These are phyloP conservation scores for Melipona beecheii DNA, from an alignment of 2,888 invertebrate genomes.

Conservation along the genomic window DNA sequence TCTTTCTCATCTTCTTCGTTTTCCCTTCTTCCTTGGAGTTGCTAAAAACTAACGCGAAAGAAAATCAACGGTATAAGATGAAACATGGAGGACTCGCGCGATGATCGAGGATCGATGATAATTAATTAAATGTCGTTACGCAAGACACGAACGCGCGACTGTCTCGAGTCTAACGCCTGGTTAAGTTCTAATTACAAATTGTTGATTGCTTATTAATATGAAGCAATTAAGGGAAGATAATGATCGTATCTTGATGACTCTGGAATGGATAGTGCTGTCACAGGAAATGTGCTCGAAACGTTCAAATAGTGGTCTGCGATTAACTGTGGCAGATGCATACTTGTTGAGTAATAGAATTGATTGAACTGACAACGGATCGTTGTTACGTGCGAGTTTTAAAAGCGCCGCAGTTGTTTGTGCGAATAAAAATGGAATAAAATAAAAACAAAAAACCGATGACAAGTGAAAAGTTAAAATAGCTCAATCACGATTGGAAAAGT, in stretches of 20 bases:
- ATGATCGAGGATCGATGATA: slow-evolving; percentile 19
- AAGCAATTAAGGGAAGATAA: neutral
- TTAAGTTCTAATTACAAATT: neutral
- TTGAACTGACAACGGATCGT: neutral
- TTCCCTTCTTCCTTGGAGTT: neutral
- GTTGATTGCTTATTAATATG: neutral
- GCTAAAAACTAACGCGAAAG: neutral
- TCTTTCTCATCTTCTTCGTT: neutral
- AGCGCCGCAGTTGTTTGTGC: neutral
- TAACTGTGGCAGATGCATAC: neutral
- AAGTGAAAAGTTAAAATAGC: neutral
- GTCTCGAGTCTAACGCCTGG: neutral
- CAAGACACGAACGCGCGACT: neutral
- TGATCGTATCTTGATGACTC: neutral
- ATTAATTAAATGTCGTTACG: slow-evolving; percentile 13
- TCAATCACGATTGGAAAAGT: neutral
- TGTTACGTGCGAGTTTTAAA: neutral
- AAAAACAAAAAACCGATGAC: neutral
- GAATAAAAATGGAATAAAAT: neutral
- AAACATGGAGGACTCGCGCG: neutral
- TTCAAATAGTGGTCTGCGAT: neutral
- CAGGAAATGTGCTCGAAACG: neutral
- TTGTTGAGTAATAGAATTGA: neutral
- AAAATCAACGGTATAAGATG: no score
- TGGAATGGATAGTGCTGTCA: neutral